A percentile compares a stretch with the other conserved stretches of the same genome.
phyloP scores from a whole-genome alignment of 2,797 vertebrate species.

The Diceros bicornis region DNA sequence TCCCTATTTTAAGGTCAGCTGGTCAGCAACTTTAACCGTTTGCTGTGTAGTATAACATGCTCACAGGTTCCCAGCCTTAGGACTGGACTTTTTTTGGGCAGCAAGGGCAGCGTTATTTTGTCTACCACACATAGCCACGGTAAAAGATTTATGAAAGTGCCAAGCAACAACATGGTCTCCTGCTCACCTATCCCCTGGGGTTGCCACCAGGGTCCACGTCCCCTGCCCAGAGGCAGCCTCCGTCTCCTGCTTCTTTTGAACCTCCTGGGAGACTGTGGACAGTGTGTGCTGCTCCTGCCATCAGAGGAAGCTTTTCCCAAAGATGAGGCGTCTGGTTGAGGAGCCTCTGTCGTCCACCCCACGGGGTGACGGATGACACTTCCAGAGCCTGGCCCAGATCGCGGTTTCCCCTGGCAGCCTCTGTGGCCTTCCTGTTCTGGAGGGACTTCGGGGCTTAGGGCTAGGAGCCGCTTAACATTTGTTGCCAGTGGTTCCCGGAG shows the following conservation, averaged over 20 bases:
- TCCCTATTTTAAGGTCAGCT: too few relatives aligned
- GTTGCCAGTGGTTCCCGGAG: neutral
- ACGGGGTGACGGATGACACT: neutral
- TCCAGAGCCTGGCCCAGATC: accelerated
- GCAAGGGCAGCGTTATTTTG: too few relatives aligned
- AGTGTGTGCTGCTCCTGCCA: accelerated
- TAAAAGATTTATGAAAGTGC: neutral
- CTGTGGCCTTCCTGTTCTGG: neutral
- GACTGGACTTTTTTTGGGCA: neutral
- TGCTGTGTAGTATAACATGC: accelerated
- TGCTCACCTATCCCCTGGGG: neutral
- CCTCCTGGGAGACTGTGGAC: accelerated
- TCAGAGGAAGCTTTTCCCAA: neutral
- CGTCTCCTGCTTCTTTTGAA: neutral
- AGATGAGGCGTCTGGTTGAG: neutral
- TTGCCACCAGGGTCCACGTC: neutral
- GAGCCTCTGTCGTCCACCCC: accelerated
- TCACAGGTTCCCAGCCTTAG: neutral
- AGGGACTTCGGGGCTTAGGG: neutral
- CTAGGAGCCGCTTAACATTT: neutral
- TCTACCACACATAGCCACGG: neutral
- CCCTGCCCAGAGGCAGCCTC: neutral
- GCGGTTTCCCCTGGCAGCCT: neutral
- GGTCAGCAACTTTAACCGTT: neutral
- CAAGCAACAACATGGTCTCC: neutral